Conservation (phyloP, 1,140 invertebrate species). For the Drepana arcuata region DNA sequence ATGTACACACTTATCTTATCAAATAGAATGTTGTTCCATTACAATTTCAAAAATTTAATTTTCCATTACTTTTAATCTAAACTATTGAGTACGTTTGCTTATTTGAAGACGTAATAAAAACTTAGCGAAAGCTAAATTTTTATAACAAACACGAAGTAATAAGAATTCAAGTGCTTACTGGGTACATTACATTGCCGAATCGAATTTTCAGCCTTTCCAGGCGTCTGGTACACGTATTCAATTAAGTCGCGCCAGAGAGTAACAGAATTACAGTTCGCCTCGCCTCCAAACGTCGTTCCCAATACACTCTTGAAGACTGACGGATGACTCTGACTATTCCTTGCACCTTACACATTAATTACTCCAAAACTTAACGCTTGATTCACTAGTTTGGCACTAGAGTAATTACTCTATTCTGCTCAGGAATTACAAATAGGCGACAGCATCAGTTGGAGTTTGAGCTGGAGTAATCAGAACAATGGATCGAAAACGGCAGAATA, state of each 20-base stretch:
- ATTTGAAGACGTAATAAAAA: too few relatives aligned
- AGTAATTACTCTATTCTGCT: constrained; percentile 19
- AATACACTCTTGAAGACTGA: constrained; percentile 12
- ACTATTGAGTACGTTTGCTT: too few relatives aligned
- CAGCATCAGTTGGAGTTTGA: too few relatives aligned
- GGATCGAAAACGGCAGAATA: too few relatives aligned
- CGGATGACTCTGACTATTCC: constrained; percentile 12
- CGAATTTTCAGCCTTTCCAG: constrained; percentile 11
- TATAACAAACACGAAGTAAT: too few relatives aligned
- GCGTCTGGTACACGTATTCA: constrained; percentile 15
- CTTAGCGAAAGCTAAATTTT: constrained; percentile 2
- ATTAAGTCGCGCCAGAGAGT: constrained; percentile 14
- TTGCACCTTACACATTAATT: constrained; percentile 17
- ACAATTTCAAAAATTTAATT: too few relatives aligned
- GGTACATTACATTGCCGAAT: constrained; percentile 5
- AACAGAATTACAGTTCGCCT: constrained; percentile 14
- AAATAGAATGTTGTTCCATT: too few relatives aligned
- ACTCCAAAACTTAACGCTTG: constrained; percentile 16
- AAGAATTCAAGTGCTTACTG: neutral
- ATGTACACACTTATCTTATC: too few relatives aligned
- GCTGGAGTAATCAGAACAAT: too few relatives aligned
- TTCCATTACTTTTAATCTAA: too few relatives aligned
- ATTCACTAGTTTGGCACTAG: constrained; percentile 10
- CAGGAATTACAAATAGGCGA: too few relatives aligned
- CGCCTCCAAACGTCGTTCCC: constrained; percentile 9